A percentile compares a stretch with the other conserved stretches of the same genome.
These are phyloP conservation scores for Tenebrio molitor DNA, from an alignment of 1,140 invertebrate genomes.

Conservation along the genomic window DNA sequence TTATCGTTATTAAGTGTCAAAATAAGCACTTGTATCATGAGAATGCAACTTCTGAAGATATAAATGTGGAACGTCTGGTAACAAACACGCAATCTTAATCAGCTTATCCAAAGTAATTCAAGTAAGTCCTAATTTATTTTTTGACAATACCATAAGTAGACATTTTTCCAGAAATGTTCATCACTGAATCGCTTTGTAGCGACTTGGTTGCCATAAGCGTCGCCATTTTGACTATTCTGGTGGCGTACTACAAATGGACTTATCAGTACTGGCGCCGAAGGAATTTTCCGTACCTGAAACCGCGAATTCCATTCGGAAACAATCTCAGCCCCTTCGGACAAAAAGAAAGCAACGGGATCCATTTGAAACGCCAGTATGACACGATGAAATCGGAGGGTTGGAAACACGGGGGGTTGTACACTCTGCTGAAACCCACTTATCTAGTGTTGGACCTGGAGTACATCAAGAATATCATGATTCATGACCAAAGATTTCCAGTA, in stretches of 20 bases:
- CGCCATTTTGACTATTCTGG: not conserved
- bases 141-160: not conserved
- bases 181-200: not conserved
- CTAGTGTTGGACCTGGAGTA: slow-evolving; percentile 62
- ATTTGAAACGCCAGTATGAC: not conserved
- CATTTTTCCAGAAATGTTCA: not conserved
- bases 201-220: not conserved
- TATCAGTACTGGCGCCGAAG: slow-evolving; percentile 60
- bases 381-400: not conserved
- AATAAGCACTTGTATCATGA: too few relatives aligned
- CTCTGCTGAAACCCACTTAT: slow-evolving; percentile 62
- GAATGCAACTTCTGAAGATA: too few relatives aligned
- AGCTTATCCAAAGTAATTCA: too few relatives aligned
- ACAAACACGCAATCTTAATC: too few relatives aligned
- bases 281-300: slow-evolving; percentile 54
- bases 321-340: not conserved
- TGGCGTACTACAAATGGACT: slow-evolving; percentile 57
- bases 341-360: not conserved
- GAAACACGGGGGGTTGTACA: slow-evolving; percentile 56
- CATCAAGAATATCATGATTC: slow-evolving; percentile 36
- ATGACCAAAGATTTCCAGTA: slow-evolving; percentile 59
- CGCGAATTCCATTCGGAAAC: slow-evolving; percentile 46
- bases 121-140: not conserved
- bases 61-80: too few relatives aligned
- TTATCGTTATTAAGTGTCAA: too few relatives aligned